Conservation (phyloP, 2,888 invertebrate species). For the Plemyria rubiginata region DNA sequence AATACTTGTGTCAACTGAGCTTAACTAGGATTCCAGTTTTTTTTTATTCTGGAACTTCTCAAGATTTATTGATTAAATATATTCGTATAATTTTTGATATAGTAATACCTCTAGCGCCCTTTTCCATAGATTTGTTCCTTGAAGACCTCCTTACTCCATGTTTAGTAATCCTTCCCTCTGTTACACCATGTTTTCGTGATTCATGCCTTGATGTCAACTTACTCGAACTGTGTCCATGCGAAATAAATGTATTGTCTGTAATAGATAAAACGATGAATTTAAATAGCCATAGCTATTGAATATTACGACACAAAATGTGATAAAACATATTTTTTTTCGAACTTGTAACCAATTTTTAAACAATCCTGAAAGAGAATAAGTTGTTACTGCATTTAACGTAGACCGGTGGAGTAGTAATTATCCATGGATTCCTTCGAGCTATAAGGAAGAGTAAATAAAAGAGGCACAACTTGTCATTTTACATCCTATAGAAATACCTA, state of each 20-base stretch:
- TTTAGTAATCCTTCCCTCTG: conserved; percentile 6
- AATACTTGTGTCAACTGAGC: too few relatives aligned
- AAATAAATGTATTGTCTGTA: conserved; percentile 12
- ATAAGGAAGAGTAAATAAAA: too few relatives aligned
- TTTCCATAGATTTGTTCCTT: conserved; percentile 4
- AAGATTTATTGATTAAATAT: neutral
- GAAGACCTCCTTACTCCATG: conserved; percentile 1
- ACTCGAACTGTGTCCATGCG: conserved; percentile 11
- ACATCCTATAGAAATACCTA: neutral
- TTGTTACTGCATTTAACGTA: too few relatives aligned
- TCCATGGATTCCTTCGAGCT: too few relatives aligned
- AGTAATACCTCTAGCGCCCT: conserved; percentile 5
- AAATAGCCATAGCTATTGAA: neutral
- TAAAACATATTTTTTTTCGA: too few relatives aligned
- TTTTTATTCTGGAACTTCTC: neutral
- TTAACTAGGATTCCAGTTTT: neutral
- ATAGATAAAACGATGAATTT: conserved; percentile 4
- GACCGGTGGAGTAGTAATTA: too few relatives aligned
- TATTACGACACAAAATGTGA: too few relatives aligned
- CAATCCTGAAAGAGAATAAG: too few relatives aligned
- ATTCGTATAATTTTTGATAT: neutral
- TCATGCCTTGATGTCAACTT: conserved; percentile 12
- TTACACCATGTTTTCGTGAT: conserved; percentile 11
- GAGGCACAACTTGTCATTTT: too few relatives aligned
- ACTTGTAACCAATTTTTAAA: too few relatives aligned